Base-by-base conservation (phyloP, 2,113 vertebrate species). In the Melanerpes formicivorus region DNA sequence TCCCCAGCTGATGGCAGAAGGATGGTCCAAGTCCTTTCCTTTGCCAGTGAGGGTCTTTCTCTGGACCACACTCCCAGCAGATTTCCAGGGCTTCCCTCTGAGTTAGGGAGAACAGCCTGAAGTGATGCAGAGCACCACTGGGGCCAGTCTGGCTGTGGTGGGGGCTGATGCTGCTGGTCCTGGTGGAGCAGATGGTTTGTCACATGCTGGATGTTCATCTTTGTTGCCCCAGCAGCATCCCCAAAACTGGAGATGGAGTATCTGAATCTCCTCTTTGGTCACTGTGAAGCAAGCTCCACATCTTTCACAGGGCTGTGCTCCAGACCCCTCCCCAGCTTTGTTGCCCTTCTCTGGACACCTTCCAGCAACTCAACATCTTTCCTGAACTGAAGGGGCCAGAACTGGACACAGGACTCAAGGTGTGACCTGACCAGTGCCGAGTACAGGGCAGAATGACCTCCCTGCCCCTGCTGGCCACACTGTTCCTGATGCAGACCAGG, bases 141-240 rank as follows among this genome's bases (percentile, higher is more conserved):
- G 27, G 52, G 11, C 17, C 26, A 75, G 52, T 19, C 6, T 23
- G 60, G 30, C 58, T 32, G 18, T 30, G 42, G 18, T 30, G 30
- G 29, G 18, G 26, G 40, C 37, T 5, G 12, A 11, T 40, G 52
- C 56, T 62, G n/a, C 50, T 80, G 69, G 7, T 17, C 62, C 46
- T 29, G 0, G 0, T 34, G n/a, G 54, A 26, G 7, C 17, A 44
- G 56, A 5, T 29, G 18, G 4, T 37, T 73, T 66, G 32, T 18
- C 16, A n/a, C 3, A 0, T 10, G 10, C 54, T 32, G 70, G 34
- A 5, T 58, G 17, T 18, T 40, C 5, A 5, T 3, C 44, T 54
- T 15, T 3, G 4, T n/a, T 79, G 29, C 18, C 23, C 14, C 62
- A 67, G 56, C 18, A 71, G 23, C 3, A 27, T 5, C 44, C 14